These are phyloP conservation scores for Amphipoea oculea DNA, from an alignment of 2,888 invertebrate species.

Conservation along the genomic window DNA sequence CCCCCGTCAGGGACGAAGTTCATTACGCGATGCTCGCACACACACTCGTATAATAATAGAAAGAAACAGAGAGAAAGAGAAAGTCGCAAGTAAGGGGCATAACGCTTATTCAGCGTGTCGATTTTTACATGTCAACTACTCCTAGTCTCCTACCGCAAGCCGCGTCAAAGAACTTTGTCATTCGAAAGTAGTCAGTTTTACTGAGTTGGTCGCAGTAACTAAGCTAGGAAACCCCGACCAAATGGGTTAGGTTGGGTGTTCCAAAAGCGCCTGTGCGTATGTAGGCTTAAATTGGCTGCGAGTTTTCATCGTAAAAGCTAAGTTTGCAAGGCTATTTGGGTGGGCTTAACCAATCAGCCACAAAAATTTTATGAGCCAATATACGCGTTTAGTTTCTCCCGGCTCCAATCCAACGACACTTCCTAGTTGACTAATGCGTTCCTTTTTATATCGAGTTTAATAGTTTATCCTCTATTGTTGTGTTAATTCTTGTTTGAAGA, in stretches of 20 bases:
- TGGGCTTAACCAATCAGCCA: slow-evolving; percentile 44
- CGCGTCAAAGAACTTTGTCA: too few species aligned
- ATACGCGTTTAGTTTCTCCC: slow-evolving; percentile 42
- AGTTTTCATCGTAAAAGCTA: slow-evolving; percentile 57
- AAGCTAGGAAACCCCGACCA: too few species aligned
- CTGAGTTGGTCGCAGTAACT: too few species aligned
- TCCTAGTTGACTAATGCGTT: slow-evolving; percentile 45
- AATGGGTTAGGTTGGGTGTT: neutral
- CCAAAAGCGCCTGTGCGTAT: neutral
- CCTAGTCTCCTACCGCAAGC: neutral
- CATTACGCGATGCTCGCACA: neutral
- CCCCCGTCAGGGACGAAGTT: neutral
- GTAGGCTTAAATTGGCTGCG: neutral
- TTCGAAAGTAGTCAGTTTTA: too few species aligned
- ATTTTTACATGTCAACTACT: neutral
- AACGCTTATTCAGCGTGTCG: neutral
- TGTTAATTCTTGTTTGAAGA: slow-evolving; percentile 40
- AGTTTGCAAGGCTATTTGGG: slow-evolving; percentile 54
- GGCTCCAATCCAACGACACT: slow-evolving; percentile 35
- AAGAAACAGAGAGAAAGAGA: neutral
- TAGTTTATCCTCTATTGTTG: slow-evolving; percentile 42
- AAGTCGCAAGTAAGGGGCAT: neutral
- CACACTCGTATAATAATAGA: neutral
- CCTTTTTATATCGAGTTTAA: slow-evolving; percentile 54
- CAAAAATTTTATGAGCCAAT: slow-evolving; percentile 56